These are phyloP conservation scores for Syngnathus floridae DNA, from an alignment of 2,113 vertebrate species.

Conservation along the genomic window DNA sequence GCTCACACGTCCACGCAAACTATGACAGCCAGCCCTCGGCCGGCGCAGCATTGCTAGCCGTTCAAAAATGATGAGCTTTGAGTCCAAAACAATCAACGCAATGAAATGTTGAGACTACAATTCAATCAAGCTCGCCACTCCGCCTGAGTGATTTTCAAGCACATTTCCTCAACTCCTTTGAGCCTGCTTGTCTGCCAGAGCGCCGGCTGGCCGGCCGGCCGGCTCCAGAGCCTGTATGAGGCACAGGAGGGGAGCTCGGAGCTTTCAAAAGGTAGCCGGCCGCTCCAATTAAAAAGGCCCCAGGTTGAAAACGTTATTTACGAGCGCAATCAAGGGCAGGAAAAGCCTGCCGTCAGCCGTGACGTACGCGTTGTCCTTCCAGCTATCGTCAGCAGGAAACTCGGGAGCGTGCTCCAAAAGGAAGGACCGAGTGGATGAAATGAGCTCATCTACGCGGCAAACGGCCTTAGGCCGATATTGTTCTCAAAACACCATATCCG, in stretches of 20 bases:
- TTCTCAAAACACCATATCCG: constrained; percentile 9
- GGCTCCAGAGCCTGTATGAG: constrained; percentile 47
- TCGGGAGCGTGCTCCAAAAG: constrained; percentile 51
- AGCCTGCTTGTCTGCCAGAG: constrained; percentile 28
- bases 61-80: not conserved
- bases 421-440: constrained; percentile 38
- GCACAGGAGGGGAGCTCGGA: constrained; percentile 31
- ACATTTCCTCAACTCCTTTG: constrained; percentile 8
- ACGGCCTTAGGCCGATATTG: constrained; percentile 27
- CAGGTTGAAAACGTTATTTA: constrained; percentile 7
- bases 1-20: not conserved
- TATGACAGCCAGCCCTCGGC: not conserved
- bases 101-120: not conserved
- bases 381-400: constrained; percentile 46
- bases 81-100: not conserved
- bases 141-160: constrained; percentile 18
- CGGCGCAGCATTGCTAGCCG: too few species aligned
- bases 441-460: constrained; percentile 30
- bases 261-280: constrained; percentile 15
- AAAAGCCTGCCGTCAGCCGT: constrained; percentile 45
- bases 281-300: constrained; percentile 39
- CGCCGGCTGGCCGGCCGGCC: constrained; percentile 44
- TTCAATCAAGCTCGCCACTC: not conserved
- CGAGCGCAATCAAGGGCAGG: constrained; percentile 5
- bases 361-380: constrained; percentile 22